Base-by-base conservation (phyloP, 1,140 invertebrate species). In the Hyphantria cunea region DNA sequence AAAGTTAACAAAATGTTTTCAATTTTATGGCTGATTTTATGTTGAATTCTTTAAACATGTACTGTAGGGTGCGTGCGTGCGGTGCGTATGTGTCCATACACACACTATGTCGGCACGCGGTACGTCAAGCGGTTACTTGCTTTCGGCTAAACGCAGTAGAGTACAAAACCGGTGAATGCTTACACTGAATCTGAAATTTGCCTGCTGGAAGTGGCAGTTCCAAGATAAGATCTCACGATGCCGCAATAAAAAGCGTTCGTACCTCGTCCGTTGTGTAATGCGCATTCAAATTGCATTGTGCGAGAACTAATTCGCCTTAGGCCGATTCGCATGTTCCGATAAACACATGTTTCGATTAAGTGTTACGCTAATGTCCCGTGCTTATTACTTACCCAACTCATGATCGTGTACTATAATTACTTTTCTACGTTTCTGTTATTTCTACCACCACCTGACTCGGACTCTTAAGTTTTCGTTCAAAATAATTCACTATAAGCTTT, bases 221-320 rank as follows among this genome's bases (percentile, higher is more conserved):
- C 74, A 77, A 89, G 88, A 90, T 90, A 89, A 89, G 85, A 90
- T 89, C 87, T 86, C 85, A 84, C 84, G 88, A 88, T 88, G 88
- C 86, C 84, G 88, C 82, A 90, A 90, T 90, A 90, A 90, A 90
- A 88, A 90, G 88, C 79, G 77, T 79, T 80, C 84, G 87, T 89
- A 86, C 83, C 80, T 88, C 82, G 85, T 89, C 78, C 86, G 85
- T 87, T 89, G 86, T 89, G 88, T 89, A 89, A 90, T 89, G 80
- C 89, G 85, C 88, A 89, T 89, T 89, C 85, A 89, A 90, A 90
- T 90, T 90, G 86, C 88, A 90, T 90, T 89, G 88, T 90, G 86
- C 84, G 86, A 86, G 80, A 90, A 88, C 86, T 90, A 90, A 90
- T 90, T 88, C 86, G 85, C 81, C 80, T 89, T 86, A 89, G 84